A percentile compares a stretch with the other conserved stretches of the same genome.
phyloP scores from a whole-genome alignment of 1,140 invertebrate genomes.

The Himalopsyche phryganea region DNA sequence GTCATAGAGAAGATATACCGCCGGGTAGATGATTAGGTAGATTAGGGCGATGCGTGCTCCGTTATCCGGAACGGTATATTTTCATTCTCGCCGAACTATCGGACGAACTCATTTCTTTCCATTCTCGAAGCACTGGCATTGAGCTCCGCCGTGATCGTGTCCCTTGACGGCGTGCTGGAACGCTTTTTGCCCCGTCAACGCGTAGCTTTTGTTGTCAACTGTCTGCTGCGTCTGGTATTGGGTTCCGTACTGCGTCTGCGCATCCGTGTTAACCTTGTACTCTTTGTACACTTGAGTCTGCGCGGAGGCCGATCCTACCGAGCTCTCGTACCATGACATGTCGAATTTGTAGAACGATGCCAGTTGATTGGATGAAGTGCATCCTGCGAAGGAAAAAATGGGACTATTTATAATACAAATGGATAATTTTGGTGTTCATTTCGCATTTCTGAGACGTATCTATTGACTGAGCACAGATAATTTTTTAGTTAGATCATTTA shows the following conservation, averaged over 20 bases:
- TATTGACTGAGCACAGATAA: too few relatives aligned
- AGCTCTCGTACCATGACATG: conserved; percentile 50
- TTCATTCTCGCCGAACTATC: not conserved
- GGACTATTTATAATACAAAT: too few relatives aligned
- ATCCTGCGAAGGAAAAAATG: conserved; percentile 38
- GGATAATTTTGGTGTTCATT: not conserved
- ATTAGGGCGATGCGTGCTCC: too few relatives aligned
- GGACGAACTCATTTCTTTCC: conserved; percentile 20
- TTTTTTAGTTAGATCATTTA: too few relatives aligned
- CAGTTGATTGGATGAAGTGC: conserved; percentile 46
- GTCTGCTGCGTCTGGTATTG: conserved; percentile 13
- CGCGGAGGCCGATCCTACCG: conserved; percentile 36
- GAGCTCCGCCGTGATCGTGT: conserved; percentile 22
- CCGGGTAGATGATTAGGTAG: too few relatives aligned
- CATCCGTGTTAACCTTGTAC: conserved; percentile 7
- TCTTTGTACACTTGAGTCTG: conserved; percentile 6
- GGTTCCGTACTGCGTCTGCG: conserved; percentile 10
- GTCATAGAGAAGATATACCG: too few relatives aligned
- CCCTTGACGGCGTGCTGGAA: conserved; percentile 24
- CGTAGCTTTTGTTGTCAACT: conserved; percentile 16
- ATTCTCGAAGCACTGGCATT: conserved; percentile 29
- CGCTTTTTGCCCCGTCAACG: conserved; percentile 16
- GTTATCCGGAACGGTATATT: not conserved
- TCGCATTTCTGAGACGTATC: too few relatives aligned
- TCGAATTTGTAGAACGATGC: conserved; percentile 52